These are phyloP conservation scores for Chinchilla lanigera DNA, from an alignment of 2,113 vertebrate species.

Conservation along the genomic window DNA sequence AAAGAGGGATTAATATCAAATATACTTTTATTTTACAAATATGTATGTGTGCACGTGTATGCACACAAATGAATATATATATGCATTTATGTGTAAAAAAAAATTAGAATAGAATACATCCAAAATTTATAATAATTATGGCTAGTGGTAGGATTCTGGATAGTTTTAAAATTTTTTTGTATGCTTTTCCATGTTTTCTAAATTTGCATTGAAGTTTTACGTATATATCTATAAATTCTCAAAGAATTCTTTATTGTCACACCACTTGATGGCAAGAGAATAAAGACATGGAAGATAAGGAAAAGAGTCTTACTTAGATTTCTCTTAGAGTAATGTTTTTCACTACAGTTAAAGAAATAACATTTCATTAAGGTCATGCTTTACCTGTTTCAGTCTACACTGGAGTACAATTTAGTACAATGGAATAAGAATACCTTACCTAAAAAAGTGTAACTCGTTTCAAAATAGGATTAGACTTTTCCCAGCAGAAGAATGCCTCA, in stretches of 20 bases:
- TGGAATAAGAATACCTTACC: background rate
- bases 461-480: conserved; percentile 11
- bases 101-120: background rate
- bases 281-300: background rate
- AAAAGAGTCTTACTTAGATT: background rate
- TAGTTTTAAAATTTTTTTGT: background rate
- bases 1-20: background rate
- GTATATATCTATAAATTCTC: background rate
- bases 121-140: background rate
- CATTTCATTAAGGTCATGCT: background rate
- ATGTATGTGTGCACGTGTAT: background rate
- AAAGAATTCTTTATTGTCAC: background rate
- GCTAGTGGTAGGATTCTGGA: background rate
- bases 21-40: background rate
- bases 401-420: background rate
- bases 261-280: background rate
- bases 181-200: background rate
- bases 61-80: background rate
- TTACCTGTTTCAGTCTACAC: background rate
- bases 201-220: background rate
- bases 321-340: background rate
- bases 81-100: background rate
- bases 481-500: background rate
- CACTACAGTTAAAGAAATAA: background rate
- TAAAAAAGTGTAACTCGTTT: conserved; percentile 7